phyloP scores from a whole-genome alignment of 2,888 invertebrate species.

The Busseola fusca region DNA sequence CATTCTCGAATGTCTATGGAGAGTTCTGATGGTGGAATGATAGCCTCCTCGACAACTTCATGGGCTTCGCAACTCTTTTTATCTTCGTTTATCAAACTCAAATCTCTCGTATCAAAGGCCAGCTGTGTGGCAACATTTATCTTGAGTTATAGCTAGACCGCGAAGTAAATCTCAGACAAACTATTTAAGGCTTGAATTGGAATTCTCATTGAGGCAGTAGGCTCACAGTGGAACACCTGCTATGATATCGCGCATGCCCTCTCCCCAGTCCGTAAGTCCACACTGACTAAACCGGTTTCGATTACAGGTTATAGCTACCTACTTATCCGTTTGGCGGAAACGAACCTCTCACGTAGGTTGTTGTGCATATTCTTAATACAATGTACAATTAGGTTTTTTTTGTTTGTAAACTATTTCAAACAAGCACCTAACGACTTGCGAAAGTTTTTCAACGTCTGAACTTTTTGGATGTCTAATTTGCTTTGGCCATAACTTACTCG shows the following conservation, averaged over 20 bases:
- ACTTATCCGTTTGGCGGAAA: slow-evolving; percentile 88
- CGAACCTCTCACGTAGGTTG: slow-evolving; percentile 79
- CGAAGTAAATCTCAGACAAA: slow-evolving; percentile 77
- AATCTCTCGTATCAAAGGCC: slow-evolving; percentile 43
- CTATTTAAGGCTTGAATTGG: slow-evolving; percentile 82
- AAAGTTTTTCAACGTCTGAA: slow-evolving; percentile 22
- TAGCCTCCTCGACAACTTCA: slow-evolving; percentile 65
- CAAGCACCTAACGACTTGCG: slow-evolving; percentile 37
- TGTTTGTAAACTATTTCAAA: slow-evolving; percentile 51
- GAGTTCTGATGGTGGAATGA: slow-evolving; percentile 77
- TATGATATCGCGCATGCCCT: slow-evolving; percentile 87
- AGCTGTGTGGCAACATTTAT: slow-evolving; percentile 59
- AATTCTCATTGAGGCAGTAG: slow-evolving; percentile 87
- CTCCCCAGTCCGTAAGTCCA: slow-evolving; percentile 85
- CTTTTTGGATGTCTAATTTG: slow-evolving; percentile 34
- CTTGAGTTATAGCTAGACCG: slow-evolving; percentile 58
- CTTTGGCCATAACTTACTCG: slow-evolving; percentile 6
- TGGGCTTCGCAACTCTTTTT: slow-evolving; percentile 56
- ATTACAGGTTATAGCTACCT: slow-evolving; percentile 88
- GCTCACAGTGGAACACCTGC: slow-evolving; percentile 86
- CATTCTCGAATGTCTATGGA: slow-evolving; percentile 75
- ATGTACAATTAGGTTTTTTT: slow-evolving; percentile 57
- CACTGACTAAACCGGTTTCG: slow-evolving; percentile 87
- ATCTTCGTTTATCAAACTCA: slow-evolving; percentile 47
- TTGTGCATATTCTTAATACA: slow-evolving; percentile 76